These are phyloP conservation scores for Trematomus bernacchii DNA, from an alignment of 2,797 vertebrate genomes.

Conservation along the genomic window DNA sequence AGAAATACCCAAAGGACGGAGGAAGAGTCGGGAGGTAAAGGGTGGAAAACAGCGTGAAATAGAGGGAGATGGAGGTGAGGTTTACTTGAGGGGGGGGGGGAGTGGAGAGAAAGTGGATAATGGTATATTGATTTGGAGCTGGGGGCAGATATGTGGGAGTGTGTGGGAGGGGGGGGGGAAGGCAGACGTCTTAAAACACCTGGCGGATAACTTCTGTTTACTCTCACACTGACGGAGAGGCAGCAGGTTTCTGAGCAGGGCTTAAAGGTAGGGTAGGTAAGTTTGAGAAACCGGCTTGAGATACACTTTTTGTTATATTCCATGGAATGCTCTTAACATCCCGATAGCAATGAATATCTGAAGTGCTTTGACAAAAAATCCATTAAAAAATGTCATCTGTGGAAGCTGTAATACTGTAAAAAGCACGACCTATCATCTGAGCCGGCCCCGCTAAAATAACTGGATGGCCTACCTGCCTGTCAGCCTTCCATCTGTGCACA, in stretches of 20 bases:
- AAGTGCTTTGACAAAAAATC: too few relatives aligned
- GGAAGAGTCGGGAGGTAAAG: constrained; percentile 50
- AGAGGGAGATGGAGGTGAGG: constrained; percentile 52
- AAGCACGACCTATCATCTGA: too few relatives aligned
- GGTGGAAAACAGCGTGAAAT: constrained; percentile 64
- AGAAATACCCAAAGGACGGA: constrained; percentile 51
- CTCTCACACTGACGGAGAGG: constrained; percentile 12
- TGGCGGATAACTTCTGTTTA: constrained; percentile 58
- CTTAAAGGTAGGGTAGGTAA: too few relatives aligned
- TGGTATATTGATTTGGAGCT: constrained; percentile 84
- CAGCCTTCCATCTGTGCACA: too few relatives aligned
- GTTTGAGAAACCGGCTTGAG: too few relatives aligned
- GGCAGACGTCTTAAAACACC: constrained; percentile 73
- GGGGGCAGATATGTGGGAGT: constrained; percentile 68
- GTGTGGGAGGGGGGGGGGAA: constrained; percentile 67
- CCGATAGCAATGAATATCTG: too few relatives aligned
- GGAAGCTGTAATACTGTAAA: too few relatives aligned
- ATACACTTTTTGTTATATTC: too few relatives aligned
- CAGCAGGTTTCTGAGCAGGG: not conserved
- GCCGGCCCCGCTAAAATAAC: too few relatives aligned
- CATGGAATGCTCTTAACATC: too few relatives aligned
- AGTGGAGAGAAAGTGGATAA: constrained; percentile 68
- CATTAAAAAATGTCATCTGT: too few relatives aligned
- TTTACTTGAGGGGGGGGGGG: constrained; percentile 42
- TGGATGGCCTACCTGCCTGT: too few relatives aligned